These are phyloP conservation scores for Scartelaos histophorus DNA, from an alignment of 2,113 vertebrate species.

Conservation along the genomic window DNA sequence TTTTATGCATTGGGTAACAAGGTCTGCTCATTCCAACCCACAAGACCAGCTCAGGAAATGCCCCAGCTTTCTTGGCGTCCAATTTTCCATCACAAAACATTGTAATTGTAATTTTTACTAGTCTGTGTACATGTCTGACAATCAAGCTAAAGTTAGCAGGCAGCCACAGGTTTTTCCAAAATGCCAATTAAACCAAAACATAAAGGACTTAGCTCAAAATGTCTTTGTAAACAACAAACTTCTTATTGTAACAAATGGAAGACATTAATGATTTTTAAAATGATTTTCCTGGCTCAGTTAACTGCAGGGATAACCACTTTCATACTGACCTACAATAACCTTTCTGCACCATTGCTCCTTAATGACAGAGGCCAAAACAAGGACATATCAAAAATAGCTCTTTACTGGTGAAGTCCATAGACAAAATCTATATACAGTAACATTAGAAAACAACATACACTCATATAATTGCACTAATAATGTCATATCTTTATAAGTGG, in stretches of 20 bases:
- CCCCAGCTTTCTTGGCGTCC: constrained; percentile 27
- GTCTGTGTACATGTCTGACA: constrained; percentile 37
- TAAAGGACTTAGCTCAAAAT: constrained; percentile 17
- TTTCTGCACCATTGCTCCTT: background rate
- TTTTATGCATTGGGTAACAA: constrained; percentile 6
- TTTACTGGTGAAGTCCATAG: constrained; percentile 61
- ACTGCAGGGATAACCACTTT: constrained; percentile 16
- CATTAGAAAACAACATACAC: constrained; percentile 61
- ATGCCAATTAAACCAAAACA: constrained; percentile 47
- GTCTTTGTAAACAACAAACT: constrained; percentile 21
- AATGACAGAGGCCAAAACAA: constrained; percentile 56
- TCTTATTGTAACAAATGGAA: constrained; percentile 6
- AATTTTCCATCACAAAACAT: constrained; percentile 50
- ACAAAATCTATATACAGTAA: constrained; percentile 64
- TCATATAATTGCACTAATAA: constrained; percentile 68
- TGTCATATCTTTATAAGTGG: constrained; percentile 45
- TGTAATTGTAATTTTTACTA: constrained; percentile 56
- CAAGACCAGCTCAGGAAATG: constrained; percentile 53
- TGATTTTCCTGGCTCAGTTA: background rate
- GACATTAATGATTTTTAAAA: constrained; percentile 1
- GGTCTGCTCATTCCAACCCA: constrained; percentile 33
- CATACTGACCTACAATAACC: constrained; percentile 11
- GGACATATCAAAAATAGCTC: constrained; percentile 57
- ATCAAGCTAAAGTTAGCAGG: constrained; percentile 40
- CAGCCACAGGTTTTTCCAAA: constrained; percentile 38